A percentile compares a stretch with the other conserved stretches of the same genome.
Conservation (phyloP, 2,888 invertebrate species). For the Eulithis prunata region DNA sequence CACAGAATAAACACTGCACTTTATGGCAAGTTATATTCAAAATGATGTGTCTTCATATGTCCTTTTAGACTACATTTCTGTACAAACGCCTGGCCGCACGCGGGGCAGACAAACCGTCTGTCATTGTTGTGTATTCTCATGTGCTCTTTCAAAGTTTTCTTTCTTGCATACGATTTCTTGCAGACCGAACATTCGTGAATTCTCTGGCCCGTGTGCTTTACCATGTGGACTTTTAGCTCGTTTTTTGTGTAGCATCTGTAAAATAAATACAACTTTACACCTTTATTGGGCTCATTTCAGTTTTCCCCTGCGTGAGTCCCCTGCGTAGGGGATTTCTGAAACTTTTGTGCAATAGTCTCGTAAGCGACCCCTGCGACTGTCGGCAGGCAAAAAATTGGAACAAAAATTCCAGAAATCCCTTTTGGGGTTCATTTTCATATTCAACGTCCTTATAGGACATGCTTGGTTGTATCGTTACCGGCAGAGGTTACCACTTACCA, state of each 20-base stretch:
- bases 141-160: slow-evolving; percentile 51
- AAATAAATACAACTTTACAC: not conserved
- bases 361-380: too few relatives aligned
- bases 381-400: too few relatives aligned
- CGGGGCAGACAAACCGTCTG: slow-evolving; percentile 47
- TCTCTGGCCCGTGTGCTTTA: slow-evolving; percentile 62
- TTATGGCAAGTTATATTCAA: slow-evolving; percentile 19
- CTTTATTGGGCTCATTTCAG: too few relatives aligned
- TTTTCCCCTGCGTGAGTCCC: too few relatives aligned
- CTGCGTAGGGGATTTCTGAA: too few relatives aligned
- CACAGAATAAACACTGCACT: not conserved
- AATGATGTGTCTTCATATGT: slow-evolving; percentile 29
- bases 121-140: slow-evolving; percentile 56
- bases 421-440: too few relatives aligned
- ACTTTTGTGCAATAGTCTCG: too few relatives aligned
- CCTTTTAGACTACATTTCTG: slow-evolving; percentile 51
- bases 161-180: slow-evolving; percentile 53
- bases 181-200: slow-evolving; percentile 64
- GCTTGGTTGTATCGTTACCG: too few relatives aligned
- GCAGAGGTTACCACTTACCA: too few relatives aligned
- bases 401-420: too few relatives aligned
- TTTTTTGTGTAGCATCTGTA: slow-evolving; percentile 38
- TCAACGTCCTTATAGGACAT: too few relatives aligned
- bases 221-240: slow-evolving; percentile 65
- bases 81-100: slow-evolving; percentile 54